Evolutionary conservation across 2,888 invertebrate species (phyloP).

Genomic region (Lamproptera curius): DNA sequence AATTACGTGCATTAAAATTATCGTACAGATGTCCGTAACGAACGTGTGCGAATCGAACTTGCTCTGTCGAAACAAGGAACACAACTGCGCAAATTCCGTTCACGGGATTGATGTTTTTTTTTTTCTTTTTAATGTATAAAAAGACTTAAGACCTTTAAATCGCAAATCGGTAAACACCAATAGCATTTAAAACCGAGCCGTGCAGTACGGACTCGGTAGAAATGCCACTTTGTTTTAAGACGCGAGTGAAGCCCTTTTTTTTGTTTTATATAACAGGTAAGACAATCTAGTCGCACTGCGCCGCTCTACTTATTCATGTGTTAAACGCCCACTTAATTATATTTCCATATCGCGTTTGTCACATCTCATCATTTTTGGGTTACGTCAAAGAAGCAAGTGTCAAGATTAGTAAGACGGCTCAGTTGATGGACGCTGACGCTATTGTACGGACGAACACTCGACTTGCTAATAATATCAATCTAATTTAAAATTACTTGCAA

Average conservation of each 20-base stretch:
- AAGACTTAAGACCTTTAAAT: slow-evolving; percentile 12
- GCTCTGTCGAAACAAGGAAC: neutral
- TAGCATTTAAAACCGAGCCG: slow-evolving; percentile 18
- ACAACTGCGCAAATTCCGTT: slow-evolving; percentile 18
- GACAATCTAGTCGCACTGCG: slow-evolving; percentile 24
- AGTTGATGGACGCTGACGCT: slow-evolving; percentile 46
- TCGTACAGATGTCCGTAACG: neutral
- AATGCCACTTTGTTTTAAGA: slow-evolving; percentile 13
- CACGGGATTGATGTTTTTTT: no score
- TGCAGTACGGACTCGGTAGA: slow-evolving; percentile 13
- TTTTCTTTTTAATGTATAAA: slow-evolving; percentile 9
- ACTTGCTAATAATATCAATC: slow-evolving; percentile 67
- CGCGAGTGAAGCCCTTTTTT: no score
- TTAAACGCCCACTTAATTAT: slow-evolving; percentile 30
- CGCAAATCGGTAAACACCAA: slow-evolving; percentile 15
- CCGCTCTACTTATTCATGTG: slow-evolving; percentile 20
- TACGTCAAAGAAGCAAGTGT: slow-evolving; percentile 52
- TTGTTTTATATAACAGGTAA: slow-evolving; percentile 19
- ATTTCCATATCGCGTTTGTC: slow-evolving; percentile 35
- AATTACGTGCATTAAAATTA: slow-evolving; percentile 10
- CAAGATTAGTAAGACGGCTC: slow-evolving; percentile 49
- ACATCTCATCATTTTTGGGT: slow-evolving; percentile 45
- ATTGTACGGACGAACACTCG: slow-evolving; percentile 44
- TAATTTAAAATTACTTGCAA: slow-evolving; percentile 46
- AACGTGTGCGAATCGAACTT: neutral